Percentiles rank a stretch among this genome's conserved stretches.
Conservation (phyloP, 2,797 vertebrate species). For the Sebastes nivosus region DNA sequence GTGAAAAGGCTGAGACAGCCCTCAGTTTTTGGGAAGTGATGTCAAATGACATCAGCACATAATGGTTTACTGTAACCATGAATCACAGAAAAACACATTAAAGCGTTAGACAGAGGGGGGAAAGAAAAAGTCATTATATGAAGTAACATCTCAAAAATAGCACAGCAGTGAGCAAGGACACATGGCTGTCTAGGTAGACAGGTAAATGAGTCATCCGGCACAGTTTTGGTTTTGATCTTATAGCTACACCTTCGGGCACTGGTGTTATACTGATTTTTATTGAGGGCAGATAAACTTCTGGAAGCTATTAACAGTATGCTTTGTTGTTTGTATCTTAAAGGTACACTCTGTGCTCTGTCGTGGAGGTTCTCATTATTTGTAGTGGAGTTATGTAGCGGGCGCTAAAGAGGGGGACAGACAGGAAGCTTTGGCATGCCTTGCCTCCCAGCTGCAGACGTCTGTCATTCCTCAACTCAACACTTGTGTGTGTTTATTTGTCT, state of each 20-base stretch:
- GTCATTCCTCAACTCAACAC: slow-evolving; percentile 82
- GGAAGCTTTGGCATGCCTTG: slow-evolving; percentile 69
- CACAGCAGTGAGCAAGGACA: slow-evolving; percentile 56
- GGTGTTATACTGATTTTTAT: slow-evolving; percentile 43
- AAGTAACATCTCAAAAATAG: slow-evolving; percentile 71
- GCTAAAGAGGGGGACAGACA: slow-evolving; percentile 64
- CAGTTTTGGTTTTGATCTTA: slow-evolving; percentile 58
- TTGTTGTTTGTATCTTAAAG: slow-evolving; percentile 53
- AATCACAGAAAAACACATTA: slow-evolving; percentile 75
- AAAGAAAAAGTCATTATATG: slow-evolving; percentile 65
- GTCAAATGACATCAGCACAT: slow-evolving; percentile 78
- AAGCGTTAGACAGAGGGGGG: slow-evolving; percentile 63
- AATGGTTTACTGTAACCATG: slow-evolving; percentile 82
- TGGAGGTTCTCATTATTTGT: slow-evolving; percentile 34
- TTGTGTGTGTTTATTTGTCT: slow-evolving; percentile 59
- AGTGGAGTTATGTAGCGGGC: slow-evolving; percentile 41
- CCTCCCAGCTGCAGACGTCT: slow-evolving; percentile 78
- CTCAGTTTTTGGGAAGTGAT: slow-evolving; percentile 80
- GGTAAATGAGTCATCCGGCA: slow-evolving; percentile 60
- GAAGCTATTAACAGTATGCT: slow-evolving; percentile 51
- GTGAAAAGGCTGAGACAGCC: slow-evolving; percentile 63
- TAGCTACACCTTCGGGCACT: slow-evolving; percentile 34
- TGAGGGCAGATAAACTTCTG: slow-evolving; percentile 57
- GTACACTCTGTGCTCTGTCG: slow-evolving; percentile 34
- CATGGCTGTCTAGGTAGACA: slow-evolving; percentile 54